Evolutionary conservation across 64 coral and sea anemone species (phyloP).

Genomic region (Actinia equina): DNA sequence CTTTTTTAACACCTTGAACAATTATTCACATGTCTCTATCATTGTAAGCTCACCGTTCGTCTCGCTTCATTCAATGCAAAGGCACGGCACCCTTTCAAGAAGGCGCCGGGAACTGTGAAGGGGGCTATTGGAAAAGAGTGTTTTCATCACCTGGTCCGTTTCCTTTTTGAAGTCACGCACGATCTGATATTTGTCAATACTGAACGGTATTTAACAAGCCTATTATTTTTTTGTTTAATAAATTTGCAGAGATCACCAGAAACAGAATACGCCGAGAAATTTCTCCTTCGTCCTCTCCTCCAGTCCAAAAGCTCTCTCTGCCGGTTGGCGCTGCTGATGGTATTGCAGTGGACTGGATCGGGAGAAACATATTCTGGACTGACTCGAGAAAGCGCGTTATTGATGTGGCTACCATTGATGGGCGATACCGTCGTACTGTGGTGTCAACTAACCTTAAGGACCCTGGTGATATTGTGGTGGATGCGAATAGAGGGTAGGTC

Average conservation of each 20-base stretch:
- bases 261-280: background rate
- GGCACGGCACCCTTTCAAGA: background rate
- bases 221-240: background rate
- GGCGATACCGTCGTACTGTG: slow-evolving; percentile 47
- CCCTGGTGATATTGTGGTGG: slow-evolving; percentile 40
- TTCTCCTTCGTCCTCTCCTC: background rate
- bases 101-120: background rate
- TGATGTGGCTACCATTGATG: slow-evolving; percentile 44
- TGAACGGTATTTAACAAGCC: too few species aligned
- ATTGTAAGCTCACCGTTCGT: too few species aligned
- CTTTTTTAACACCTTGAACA: too few species aligned
- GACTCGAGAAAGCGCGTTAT: slow-evolving; percentile 42
- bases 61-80: too few species aligned
- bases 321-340: slow-evolving; percentile 30
- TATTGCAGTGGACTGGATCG: slow-evolving; percentile 55
- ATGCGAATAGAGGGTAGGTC: slow-evolving; percentile 27
- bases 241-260: background rate
- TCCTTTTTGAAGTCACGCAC: too few species aligned
- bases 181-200: too few species aligned
- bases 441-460: slow-evolving; percentile 24
- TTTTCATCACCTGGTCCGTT: too few species aligned
- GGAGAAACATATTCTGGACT: slow-evolving; percentile 56
- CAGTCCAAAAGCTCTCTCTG: slow-evolving; percentile 40
- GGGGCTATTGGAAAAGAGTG: too few species aligned
- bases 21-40: too few species aligned